Evolutionary conservation across 2,888 invertebrate genomes (phyloP), one percentile per base, ranked within the genome.

Genomic region (Nipponacmea schrenckii): DNA sequence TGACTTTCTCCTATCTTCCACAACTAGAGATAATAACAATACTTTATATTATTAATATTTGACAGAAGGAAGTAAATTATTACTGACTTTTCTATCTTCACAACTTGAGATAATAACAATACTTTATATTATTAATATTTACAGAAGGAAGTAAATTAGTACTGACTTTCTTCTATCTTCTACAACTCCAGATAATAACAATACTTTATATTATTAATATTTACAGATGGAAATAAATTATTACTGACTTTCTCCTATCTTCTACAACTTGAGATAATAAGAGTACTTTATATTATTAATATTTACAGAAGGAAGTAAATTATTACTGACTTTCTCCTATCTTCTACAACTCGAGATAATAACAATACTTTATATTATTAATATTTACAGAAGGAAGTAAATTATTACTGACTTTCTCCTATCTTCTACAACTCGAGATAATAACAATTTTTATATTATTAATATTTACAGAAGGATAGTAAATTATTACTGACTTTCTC

Each of bases 21-120:
- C n/a, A n/a, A n/a, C n/a, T n/a, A n/a, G n/a, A n/a, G n/a, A n/a
- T n/a, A n/a, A n/a, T n/a, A n/a, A n/a, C n/a, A n/a, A n/a, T n/a
- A n/a, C n/a, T n/a, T 31, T 31, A 31, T 7, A 31, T 31, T 31
- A 31, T 15, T 71, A 10, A 71, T 8, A 71, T 31, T 71, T 78
- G n/a, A 12, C 75, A 91, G 93, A 92, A 89, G 92, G 82, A 12
- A 82, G 83, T 68, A 88, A 94, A 44, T 89, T 95, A 68, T 91
- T 80, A 20, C 76, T 88, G 74, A 82, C 80, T 50, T 94, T 91
- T 90, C 78, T 94, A 94, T 86, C 90, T 94, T 77, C 87, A 20
- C 91, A 93, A 85, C 89, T 96, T 72, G 93, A 94, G 88, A 92
- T 95, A 72, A 90, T 94, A 66, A 94, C 94, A 12, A 94, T 94